Evolutionary conservation across 2,888 invertebrate species (phyloP), one percentile per base, ranked within the genome.

Genomic region (Microctonus aethiopoides): DNA sequence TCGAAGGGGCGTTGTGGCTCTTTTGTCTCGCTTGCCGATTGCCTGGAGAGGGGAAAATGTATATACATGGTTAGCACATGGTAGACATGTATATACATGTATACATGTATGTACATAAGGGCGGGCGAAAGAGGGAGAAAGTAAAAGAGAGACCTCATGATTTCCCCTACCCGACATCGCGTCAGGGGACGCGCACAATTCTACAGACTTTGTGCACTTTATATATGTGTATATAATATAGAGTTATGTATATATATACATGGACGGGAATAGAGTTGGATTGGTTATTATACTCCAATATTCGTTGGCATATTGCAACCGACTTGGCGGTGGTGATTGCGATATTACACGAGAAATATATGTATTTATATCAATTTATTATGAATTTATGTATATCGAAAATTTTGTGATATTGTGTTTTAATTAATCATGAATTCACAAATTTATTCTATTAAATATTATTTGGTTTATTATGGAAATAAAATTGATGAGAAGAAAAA

Each of bases 251-350:
- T 51, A 20, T 51, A 2, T n/a, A 52, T 10, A 11, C 26, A 24
- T 16, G 16, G 16, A 46, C 46, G 20, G 46, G 46, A 63, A 63
- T 63, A 52, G 63, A 63, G 63, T 63, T 63, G 52, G 63, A 63
- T 63, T 63, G 63, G 63, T 63, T 63, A 63, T 52, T 63, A 63
- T 34, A 52, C 52, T 63, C 52, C 63, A 51, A 63, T 63, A 63
- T 63, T 52, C 51, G 32, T 63, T 63, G 22, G 26, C 63, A 32
- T 34, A 52, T 51, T 46, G 46, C 16, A 16, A 16, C 46, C 46
- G 46, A 16, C 46, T 46, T 46, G 46, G 46, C 46, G 46, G 46
- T 46, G 7, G 7, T 46, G 46, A 46, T 46, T 46, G 46, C 16
- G 9, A 46, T 46, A 16, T 16, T 16, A 46, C 46, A 46, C 16